phyloP scores from a whole-genome alignment of 2,113 vertebrate genomes.

The Eretmochelys imbricata region DNA sequence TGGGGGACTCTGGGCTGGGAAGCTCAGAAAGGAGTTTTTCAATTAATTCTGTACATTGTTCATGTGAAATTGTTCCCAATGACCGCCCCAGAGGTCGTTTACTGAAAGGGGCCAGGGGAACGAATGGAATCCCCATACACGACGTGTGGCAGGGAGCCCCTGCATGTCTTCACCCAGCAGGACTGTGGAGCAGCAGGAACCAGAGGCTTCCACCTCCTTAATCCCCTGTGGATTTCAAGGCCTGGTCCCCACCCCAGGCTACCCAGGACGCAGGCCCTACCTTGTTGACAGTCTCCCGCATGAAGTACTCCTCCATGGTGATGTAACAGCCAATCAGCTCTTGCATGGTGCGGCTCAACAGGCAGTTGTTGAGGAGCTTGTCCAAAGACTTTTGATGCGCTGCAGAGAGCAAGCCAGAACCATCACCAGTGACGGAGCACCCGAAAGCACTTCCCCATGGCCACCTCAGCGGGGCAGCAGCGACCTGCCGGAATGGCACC shows the following conservation, averaged over 20 bases:
- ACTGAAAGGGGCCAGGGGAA: too few species aligned
- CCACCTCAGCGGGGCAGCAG: not conserved
- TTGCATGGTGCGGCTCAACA: slow-evolving; percentile 94
- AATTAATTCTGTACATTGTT: not conserved
- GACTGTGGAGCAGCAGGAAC: not conserved
- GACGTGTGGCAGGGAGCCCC: not conserved
- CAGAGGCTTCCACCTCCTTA: not conserved
- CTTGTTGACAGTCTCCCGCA: slow-evolving; percentile 98
- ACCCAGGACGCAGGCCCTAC: slow-evolving; percentile 67
- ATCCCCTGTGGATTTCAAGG: not conserved
- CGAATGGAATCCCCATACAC: not conserved
- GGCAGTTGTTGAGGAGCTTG: slow-evolving; percentile 92
- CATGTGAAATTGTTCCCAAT: not conserved
- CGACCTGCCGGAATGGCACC: not conserved
- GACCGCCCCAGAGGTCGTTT: not conserved
- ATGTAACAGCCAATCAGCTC: slow-evolving; percentile 97
- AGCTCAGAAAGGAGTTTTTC: not conserved
- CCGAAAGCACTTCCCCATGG: not conserved
- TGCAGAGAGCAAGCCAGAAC: slow-evolving; percentile 49
- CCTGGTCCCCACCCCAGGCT: not conserved
- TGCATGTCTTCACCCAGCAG: not conserved
- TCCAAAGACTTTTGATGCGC: slow-evolving; percentile 95
- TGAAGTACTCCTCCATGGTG: slow-evolving; percentile 99
- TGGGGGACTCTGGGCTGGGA: not conserved
- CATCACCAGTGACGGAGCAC: not conserved